Percentiles rank a stretch among this genome's conserved stretches.
These are phyloP conservation scores for Lophochroa leadbeateri DNA, from an alignment of 2,113 vertebrate species.

Conservation along the genomic window DNA sequence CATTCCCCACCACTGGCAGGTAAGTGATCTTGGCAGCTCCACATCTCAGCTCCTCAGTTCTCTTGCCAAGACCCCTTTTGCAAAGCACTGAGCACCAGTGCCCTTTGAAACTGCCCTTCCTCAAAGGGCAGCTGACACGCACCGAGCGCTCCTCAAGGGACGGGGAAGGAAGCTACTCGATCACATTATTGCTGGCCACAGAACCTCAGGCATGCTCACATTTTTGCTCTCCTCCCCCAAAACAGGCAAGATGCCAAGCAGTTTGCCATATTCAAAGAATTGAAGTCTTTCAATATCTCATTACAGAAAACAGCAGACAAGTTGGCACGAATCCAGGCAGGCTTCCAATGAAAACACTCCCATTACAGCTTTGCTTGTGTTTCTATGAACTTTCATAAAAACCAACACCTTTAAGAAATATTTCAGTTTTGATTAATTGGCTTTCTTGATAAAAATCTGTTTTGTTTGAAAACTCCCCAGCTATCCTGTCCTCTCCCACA, in stretches of 20 bases:
- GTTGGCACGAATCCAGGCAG: slow-evolving; percentile 49
- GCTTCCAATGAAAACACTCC: slow-evolving; percentile 64
- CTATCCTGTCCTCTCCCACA: slow-evolving; percentile 39
- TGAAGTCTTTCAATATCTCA: slow-evolving; percentile 64
- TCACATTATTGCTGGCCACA: slow-evolving; percentile 36
- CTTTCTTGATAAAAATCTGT: slow-evolving; percentile 58
- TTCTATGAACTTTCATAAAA: slow-evolving; percentile 63
- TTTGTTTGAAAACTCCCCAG: slow-evolving; percentile 61
- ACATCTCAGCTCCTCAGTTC: not conserved
- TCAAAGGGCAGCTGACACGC: not conserved
- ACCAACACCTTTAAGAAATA: slow-evolving; percentile 59
- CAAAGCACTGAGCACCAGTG: not conserved
- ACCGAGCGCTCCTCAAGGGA: not conserved
- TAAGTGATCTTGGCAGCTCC: slow-evolving; percentile 14
- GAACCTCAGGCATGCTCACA: slow-evolving; percentile 39
- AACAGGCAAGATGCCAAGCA: slow-evolving; percentile 19
- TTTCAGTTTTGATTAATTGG: slow-evolving; percentile 63
- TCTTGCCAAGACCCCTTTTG: slow-evolving; percentile 16
- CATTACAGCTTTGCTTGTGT: slow-evolving; percentile 59
- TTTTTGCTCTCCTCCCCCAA: slow-evolving; percentile 21
- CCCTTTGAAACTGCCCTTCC: slow-evolving; percentile 18
- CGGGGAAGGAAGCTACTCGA: not conserved
- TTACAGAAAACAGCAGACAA: slow-evolving; percentile 64
- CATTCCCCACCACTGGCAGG: not conserved
- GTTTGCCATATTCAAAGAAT: slow-evolving; percentile 52